Evolutionary conservation across 2,888 invertebrate genomes (phyloP).

Genomic region (Caenorhabditis sp.): DNA sequence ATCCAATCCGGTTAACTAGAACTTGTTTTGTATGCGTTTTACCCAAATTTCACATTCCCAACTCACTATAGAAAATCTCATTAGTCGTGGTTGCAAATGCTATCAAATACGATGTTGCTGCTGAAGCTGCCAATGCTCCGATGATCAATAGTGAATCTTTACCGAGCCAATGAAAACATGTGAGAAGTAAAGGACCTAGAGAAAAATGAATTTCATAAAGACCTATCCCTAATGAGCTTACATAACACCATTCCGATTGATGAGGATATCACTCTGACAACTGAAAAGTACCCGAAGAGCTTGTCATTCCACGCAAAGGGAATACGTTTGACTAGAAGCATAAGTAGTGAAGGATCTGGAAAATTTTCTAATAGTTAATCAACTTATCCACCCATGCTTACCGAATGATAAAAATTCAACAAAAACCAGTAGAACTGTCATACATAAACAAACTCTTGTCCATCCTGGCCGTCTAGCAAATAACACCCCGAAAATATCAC

Average conservation of each 20-base stretch:
- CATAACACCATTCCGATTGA: constrained; percentile 51
- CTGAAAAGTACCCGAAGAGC: constrained; percentile 52
- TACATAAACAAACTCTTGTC: constrained; percentile 61
- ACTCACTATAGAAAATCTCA: constrained; percentile 57
- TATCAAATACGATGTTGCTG: constrained; percentile 44
- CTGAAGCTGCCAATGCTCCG: constrained; percentile 42
- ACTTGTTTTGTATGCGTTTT: neutral
- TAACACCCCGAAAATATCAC: constrained; percentile 42
- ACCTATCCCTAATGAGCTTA: constrained; percentile 6
- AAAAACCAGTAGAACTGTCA: constrained; percentile 60
- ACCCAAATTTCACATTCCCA: neutral
- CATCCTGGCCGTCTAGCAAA: constrained; percentile 55
- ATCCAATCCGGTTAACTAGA: too few species aligned
- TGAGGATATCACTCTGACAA: constrained; percentile 35
- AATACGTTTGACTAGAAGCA: constrained; percentile 59
- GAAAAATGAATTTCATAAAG: neutral
- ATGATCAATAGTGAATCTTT: constrained; percentile 64
- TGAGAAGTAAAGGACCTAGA: constrained; percentile 54
- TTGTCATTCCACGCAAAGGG: constrained; percentile 65
- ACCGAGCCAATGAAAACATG: constrained; percentile 49
- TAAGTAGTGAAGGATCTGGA: constrained; percentile 57
- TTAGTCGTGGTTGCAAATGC: constrained; percentile 56
- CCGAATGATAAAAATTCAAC: constrained; percentile 64
- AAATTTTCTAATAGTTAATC: neutral
- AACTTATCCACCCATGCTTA: constrained; percentile 14